Conservation (phyloP, 92 coral and sea anemone species). For the Porites lobata region DNA sequence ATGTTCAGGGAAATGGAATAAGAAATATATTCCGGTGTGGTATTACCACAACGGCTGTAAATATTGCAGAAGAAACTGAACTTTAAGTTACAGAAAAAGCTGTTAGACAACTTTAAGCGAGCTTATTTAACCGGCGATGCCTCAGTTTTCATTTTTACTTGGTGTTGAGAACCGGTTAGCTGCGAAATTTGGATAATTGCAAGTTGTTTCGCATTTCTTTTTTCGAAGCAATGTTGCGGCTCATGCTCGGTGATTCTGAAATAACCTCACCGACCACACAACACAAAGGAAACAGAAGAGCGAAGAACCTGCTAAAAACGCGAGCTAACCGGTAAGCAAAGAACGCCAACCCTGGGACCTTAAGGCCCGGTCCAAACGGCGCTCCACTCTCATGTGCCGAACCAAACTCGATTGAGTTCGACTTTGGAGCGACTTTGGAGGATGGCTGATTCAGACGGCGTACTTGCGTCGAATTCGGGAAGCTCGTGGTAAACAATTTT, state of each 20-base stretch:
- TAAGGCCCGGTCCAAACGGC: too few relatives aligned
- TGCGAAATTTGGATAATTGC: constrained; percentile 7
- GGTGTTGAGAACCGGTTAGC: too few relatives aligned
- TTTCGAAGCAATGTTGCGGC: neutral
- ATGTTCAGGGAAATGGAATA: constrained; percentile 54
- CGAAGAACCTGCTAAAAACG: too few relatives aligned
- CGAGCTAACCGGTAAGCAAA: too few relatives aligned
- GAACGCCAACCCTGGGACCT: too few relatives aligned
- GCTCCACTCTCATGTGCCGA: too few relatives aligned
- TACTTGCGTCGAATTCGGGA: constrained; percentile 5
- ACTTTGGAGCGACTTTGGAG: constrained; percentile 9
- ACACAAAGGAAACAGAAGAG: too few relatives aligned
- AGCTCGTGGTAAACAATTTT: constrained; percentile 10
- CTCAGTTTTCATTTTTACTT: too few relatives aligned
- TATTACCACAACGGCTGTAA: constrained; percentile 62
- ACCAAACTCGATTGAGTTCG: neutral
- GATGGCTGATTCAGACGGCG: neutral
- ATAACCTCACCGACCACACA: too few relatives aligned
- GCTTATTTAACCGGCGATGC: too few relatives aligned
- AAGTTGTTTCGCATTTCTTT: neutral
- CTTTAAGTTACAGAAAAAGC: constrained; percentile 20
- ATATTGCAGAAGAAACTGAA: constrained; percentile 28
- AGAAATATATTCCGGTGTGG: constrained; percentile 57
- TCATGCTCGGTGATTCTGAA: too few relatives aligned
- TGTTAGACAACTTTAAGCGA: neutral